Evolutionary conservation across 2,113 vertebrate species (phyloP), one percentile per base, ranked within the genome.

Genomic region (Menura novaehollandiae): DNA sequence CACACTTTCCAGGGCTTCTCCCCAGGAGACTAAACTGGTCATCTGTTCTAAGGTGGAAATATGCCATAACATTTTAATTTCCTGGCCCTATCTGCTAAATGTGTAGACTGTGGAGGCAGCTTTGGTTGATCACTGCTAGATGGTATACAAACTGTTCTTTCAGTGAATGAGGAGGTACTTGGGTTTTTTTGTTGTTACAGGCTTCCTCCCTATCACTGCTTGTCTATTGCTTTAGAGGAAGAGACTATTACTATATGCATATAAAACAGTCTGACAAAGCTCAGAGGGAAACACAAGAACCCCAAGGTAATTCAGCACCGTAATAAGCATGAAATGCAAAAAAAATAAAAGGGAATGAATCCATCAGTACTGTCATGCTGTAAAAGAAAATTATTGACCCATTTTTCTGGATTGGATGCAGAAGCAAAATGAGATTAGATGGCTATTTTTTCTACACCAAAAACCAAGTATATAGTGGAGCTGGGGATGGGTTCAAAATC

Each of bases 11-110:
- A 81, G 15, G 49, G 64, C 64, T 89, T 95, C 91, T 85, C 66
- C 74, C 20, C 43, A 66, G 91, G 87, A 94, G 46, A 68, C 49
- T 95, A 95, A 97, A 95, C 44, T 23, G 72, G 43, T 94, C 94
- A 94, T 85, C 84, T 96, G 91, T 91, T 96, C 74, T 66, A 60
- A 53, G 49, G 28, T 91, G 80, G 78, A 96, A 91, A 79, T 58
- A 49, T 62, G 74, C 77, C 81, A 62, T 46, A 89, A 89, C n/a
- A 72, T 85, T 78, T 92, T 89, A 78, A 94, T 89, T 88, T 89
- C 74, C 81, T 91, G 77, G 53, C 41, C 24, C 37, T 86, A 17
- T 58, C 85, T 85, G 14, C 46, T 84, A 68, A 77, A 67, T 4
- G 39, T 5, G 4, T 72, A 64, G 58, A 37, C 23, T 39, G 33